These are phyloP conservation scores for Anniella stebbinsi DNA, from an alignment of 2,797 vertebrate species.

Conservation along the genomic window DNA sequence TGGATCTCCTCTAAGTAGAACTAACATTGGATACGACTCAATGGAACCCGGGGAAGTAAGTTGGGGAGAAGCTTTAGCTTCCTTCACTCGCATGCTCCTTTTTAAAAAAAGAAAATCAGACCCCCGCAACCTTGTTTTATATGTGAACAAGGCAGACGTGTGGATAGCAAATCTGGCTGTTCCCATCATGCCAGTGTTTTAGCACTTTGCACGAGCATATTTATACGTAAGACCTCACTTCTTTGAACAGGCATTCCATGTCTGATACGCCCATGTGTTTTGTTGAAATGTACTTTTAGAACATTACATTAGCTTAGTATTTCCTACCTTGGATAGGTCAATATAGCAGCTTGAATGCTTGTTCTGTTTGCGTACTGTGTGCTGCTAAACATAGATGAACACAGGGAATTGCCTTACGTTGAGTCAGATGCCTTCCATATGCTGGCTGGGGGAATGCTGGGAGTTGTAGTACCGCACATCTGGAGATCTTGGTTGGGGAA, in stretches of 20 bases:
- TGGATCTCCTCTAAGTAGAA: too few relatives aligned
- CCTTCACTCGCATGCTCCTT: neutral
- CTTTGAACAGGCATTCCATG: neutral
- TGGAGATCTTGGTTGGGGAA: too few relatives aligned
- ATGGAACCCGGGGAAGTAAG: neutral
- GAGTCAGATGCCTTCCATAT: too few relatives aligned
- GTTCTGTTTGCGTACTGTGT: neutral
- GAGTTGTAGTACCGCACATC: too few relatives aligned
- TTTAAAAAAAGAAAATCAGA: neutral
- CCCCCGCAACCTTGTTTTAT: too few relatives aligned
- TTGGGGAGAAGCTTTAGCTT: neutral
- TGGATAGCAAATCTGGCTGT: neutral
- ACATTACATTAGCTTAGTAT: neutral
- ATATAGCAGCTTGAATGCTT: neutral
- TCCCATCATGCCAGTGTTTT: neutral
- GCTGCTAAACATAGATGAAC: neutral
- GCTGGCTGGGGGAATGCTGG: too few relatives aligned
- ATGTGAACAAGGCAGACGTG: neutral
- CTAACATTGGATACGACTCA: too few relatives aligned
- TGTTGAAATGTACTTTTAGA: neutral
- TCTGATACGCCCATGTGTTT: neutral
- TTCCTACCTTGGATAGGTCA: neutral
- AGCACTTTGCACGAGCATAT: neutral
- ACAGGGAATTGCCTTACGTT: neutral
- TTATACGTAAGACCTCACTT: neutral